Evolutionary conservation across 2,113 vertebrate species (phyloP).

Genomic region (Pedetes capensis): DNA sequence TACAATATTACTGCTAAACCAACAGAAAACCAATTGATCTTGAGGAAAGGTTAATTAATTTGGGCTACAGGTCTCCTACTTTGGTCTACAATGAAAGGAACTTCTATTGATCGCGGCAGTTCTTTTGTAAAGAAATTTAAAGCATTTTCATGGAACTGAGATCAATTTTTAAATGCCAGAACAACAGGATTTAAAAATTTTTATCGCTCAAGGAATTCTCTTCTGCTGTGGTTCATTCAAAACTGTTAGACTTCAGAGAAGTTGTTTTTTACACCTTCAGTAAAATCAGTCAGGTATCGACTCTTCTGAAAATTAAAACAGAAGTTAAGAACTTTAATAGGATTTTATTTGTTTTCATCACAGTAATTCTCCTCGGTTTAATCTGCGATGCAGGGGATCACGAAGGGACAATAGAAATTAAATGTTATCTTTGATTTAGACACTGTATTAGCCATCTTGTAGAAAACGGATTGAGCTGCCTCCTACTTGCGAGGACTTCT

Average conservation of each 20-base stretch:
- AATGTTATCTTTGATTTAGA: conserved; percentile 46
- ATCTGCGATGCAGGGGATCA: not conserved
- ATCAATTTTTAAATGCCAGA: conserved; percentile 59
- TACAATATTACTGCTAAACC: conserved; percentile 72
- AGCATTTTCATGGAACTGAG: conserved; percentile 52
- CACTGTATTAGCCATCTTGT: not conserved
- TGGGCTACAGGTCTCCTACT: conserved; percentile 68
- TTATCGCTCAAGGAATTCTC: conserved; percentile 6
- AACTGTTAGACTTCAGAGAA: not conserved
- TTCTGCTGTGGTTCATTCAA: not conserved
- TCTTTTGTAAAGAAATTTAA: conserved; percentile 65
- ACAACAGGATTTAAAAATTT: conserved; percentile 6
- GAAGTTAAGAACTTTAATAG: conserved; percentile 45
- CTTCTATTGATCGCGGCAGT: conserved; percentile 63
- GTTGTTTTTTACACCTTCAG: not conserved
- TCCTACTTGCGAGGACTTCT: not conserved
- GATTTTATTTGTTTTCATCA: conserved; percentile 44
- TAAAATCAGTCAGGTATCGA: conserved; percentile 2
- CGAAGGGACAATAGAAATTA: conserved; percentile 1
- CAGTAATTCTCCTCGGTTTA: conserved; percentile 24
- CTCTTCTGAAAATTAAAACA: conserved; percentile 56
- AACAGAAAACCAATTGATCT: conserved; percentile 70
- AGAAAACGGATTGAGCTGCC: not conserved
- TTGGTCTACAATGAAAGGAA: conserved; percentile 51
- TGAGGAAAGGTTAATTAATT: conserved; percentile 71